Base-by-base conservation (phyloP, 1,140 invertebrate species). In the Cydia strobilella region DNA sequence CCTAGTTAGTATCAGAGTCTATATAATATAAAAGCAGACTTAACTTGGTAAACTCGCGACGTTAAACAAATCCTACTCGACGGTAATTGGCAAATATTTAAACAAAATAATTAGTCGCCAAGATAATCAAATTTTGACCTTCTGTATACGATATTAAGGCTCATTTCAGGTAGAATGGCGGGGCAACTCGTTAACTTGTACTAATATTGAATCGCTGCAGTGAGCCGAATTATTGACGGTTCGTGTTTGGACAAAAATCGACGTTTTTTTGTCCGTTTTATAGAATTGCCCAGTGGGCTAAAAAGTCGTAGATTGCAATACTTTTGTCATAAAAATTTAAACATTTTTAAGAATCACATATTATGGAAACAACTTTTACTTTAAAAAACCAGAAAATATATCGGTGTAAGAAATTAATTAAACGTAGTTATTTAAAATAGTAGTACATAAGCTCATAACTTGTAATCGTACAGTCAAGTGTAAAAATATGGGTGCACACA, bases 81-180 rank as follows among this genome's bases (percentile, higher is more conserved):
- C 75, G 73, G 31, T 82, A 82, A 82, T 82, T 79, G 80, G 78
- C 78, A 82, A 82, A 82, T 80, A 82, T 82, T 82, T 82, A 80
- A 82, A 78, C 79, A 80, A 80, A 82, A 80, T 82, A 82, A 82
- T 82, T 82, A 82, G 75, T 78, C 23, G 23, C n/a, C 10, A 0
- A 0, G 0, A 15, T 45, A 73, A 74, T 18, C 1, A 4, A 72
- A 65, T 74, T 39, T 12, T 20, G 27, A 76, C 77, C 54, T 74
- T 82, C 75, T 20, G 10, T 12, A 9, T n/a, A n/a, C 2, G 13
- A 0, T 18, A 18, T 7, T 74, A 78, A 54, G 65, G 75, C 74
- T 62, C 1, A 72, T 20, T 77, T 72, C 78, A 1, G 72, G 54
- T 39, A 25, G 69, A 13, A 20, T 7, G 23, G 45, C 5, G 23